phyloP scores from a whole-genome alignment of 2,888 invertebrate genomes.

The Acheta domesticus region DNA sequence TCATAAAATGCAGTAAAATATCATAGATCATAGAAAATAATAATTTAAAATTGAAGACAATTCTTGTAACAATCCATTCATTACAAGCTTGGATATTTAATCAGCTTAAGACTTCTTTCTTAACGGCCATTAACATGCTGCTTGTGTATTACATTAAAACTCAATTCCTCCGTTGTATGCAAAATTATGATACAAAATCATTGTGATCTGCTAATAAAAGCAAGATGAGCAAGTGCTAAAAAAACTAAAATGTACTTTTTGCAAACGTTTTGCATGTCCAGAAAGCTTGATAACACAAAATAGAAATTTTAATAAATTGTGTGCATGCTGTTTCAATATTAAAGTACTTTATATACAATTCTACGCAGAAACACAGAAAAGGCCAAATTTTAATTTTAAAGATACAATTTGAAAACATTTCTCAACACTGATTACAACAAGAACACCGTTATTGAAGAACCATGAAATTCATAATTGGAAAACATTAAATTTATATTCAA shows the following conservation, averaged over 20 bases:
- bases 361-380: constrained; percentile 9
- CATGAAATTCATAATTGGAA: background rate
- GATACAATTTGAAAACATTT: constrained; percentile 1
- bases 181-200: background rate
- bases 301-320: background rate
- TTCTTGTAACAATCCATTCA: constrained; percentile 27
- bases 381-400: background rate
- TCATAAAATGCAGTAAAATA: background rate
- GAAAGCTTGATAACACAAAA: background rate
- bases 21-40: background rate
- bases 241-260: background rate
- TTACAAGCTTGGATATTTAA: constrained; percentile 24
- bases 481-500: background rate
- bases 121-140: background rate
- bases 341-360: background rate
- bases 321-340: background rate
- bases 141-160: background rate
- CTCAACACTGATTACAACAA: constrained; percentile 9
- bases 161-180: background rate
- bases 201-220: background rate
- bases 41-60: constrained; percentile 21
- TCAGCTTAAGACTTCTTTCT: too few species aligned
- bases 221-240: background rate
- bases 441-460: background rate
- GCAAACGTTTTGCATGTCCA: background rate